A percentile compares a stretch with the other conserved stretches of the same genome.
Conservation (phyloP, 2,888 invertebrate genomes). For the Drosophila colorata region DNA sequence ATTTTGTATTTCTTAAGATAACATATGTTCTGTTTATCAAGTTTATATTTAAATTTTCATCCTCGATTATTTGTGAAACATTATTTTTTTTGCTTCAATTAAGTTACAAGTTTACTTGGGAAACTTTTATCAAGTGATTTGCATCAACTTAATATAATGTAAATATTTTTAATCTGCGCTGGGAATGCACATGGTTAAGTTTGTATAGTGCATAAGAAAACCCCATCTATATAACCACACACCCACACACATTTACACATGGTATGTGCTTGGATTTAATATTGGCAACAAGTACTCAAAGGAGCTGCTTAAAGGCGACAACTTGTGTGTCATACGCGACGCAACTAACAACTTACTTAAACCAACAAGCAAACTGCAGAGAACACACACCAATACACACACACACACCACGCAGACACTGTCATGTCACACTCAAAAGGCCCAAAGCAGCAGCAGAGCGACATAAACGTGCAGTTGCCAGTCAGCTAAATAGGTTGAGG, state of each 20-base stretch:
- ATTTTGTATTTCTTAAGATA: too few relatives aligned
- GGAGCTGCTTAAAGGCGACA: conserved; percentile 71
- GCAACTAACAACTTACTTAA: conserved; percentile 77
- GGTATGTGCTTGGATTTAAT: conserved; percentile 48
- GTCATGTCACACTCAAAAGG: conserved; percentile 71
- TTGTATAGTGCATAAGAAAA: conserved; percentile 14
- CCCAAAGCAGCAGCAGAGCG: conserved; percentile 61
- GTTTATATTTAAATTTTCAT: too few relatives aligned
- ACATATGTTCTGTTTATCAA: too few relatives aligned
- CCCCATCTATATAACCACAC: not conserved
- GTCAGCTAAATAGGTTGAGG: conserved; percentile 21
- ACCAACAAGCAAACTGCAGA: conserved; percentile 47
- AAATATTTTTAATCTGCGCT: not conserved
- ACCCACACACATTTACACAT: not conserved
- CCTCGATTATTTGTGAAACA: too few relatives aligned
- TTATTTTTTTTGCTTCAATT: too few relatives aligned
- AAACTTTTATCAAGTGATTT: not conserved
- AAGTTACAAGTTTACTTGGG: too few relatives aligned
- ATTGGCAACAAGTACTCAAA: conserved; percentile 52
- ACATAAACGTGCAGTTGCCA: conserved; percentile 64
- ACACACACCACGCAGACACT: conserved; percentile 36
- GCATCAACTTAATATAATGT: too few relatives aligned
- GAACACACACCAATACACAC: conserved; percentile 21
- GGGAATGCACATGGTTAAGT: conserved; percentile 2
- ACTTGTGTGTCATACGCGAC: conserved; percentile 70